Conservation (phyloP, 2,888 invertebrate genomes). For the Elegia similella region DNA sequence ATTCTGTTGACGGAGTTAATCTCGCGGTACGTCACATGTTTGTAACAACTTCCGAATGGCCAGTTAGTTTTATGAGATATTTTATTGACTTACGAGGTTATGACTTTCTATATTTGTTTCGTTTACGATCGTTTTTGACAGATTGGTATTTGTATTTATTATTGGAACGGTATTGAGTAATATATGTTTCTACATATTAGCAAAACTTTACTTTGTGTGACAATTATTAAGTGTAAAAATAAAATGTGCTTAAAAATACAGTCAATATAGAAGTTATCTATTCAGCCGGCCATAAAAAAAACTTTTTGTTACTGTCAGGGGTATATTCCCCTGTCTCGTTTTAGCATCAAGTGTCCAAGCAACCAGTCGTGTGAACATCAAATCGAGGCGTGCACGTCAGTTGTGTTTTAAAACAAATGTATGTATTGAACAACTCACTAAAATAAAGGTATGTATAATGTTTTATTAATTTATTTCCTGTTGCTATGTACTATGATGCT, state of each 20-base stretch:
- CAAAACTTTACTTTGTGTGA: too few species aligned
- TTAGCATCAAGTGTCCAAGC: not conserved
- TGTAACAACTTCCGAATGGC: constrained; percentile 5
- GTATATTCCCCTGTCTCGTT: not conserved
- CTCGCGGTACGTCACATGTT: constrained; percentile 51
- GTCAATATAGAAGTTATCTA: too few species aligned
- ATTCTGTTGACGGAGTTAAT: constrained; percentile 58
- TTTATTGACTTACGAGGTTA: constrained; percentile 3
- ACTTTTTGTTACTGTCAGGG: not conserved
- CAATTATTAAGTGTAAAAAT: too few species aligned
- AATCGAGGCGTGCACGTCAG: not conserved
- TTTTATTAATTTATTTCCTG: not conserved
- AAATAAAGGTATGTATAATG: not conserved
- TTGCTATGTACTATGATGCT: not conserved
- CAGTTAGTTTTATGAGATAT: constrained; percentile 3
- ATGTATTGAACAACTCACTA: not conserved
- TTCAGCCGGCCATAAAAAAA: too few species aligned
- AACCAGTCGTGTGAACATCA: not conserved
- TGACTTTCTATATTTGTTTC: not conserved
- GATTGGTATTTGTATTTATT: not conserved
- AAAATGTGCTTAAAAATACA: too few species aligned
- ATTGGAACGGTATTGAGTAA: not conserved
- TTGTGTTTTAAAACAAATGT: not conserved
- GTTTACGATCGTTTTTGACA: not conserved
- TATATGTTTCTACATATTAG: not conserved